These are phyloP conservation scores for Astreopora myriophthalma DNA, from an alignment of 64 coral and sea anemone species.

Conservation along the genomic window DNA sequence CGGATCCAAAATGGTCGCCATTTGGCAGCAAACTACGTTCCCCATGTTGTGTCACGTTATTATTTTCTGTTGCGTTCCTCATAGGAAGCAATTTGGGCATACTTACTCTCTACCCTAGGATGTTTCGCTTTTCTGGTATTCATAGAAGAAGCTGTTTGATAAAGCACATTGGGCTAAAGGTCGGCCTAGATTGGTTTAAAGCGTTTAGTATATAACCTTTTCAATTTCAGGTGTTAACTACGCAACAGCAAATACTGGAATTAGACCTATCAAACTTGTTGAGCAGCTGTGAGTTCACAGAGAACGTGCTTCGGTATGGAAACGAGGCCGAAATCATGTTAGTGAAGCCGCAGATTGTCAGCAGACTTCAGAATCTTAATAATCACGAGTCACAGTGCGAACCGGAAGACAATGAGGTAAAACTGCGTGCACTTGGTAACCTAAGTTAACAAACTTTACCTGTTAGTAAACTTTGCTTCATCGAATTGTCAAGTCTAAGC, in stretches of 20 bases:
- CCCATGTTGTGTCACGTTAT: not conserved
- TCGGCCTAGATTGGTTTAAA: too few relatives aligned
- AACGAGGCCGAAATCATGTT: conserved; percentile 96
- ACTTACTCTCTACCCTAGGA: not conserved
- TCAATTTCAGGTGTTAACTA: conserved; percentile 69
- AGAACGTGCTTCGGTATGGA: conserved; percentile 93
- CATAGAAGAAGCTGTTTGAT: too few relatives aligned
- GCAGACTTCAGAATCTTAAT: conserved; percentile 82
- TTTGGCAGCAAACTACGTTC: too few relatives aligned
- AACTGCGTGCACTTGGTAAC: not conserved
- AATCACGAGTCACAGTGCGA: conserved; percentile 91
- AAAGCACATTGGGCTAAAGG: too few relatives aligned
- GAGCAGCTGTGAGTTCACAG: conserved; percentile 90
- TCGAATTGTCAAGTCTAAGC: too few relatives aligned
- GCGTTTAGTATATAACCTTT: not conserved
- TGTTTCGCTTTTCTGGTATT: too few relatives aligned
- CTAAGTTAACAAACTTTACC: too few relatives aligned
- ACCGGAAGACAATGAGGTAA: conserved; percentile 85
- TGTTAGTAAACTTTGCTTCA: too few relatives aligned
- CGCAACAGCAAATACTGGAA: conserved; percentile 81
- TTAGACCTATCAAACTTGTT: conserved; percentile 78
- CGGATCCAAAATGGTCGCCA: not conserved
- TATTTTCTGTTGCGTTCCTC: too few relatives aligned
- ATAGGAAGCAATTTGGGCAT: too few relatives aligned
- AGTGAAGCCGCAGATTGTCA: conserved; percentile 97